phyloP scores from a whole-genome alignment of 2,113 vertebrate species.

The Engraulis encrasicolus region DNA sequence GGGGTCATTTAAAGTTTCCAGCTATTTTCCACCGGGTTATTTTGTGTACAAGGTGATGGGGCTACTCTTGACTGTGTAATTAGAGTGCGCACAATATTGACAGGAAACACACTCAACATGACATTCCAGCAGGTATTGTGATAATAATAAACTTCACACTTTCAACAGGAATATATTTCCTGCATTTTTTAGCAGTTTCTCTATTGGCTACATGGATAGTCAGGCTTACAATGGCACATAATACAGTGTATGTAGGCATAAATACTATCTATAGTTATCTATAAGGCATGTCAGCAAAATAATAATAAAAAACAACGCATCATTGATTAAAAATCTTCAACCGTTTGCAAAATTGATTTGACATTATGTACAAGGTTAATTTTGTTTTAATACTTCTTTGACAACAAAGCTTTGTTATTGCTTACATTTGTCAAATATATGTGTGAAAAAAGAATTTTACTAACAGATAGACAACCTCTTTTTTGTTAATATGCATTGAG shows the following conservation, averaged over 20 bases:
- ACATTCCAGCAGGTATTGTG: not conserved
- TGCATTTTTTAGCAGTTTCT: not conserved
- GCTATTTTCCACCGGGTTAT: constrained; percentile 49
- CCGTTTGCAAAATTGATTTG: no score
- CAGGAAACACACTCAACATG: not conserved
- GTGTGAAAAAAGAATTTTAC: no score
- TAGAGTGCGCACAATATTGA: not conserved
- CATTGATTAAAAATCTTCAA: no score
- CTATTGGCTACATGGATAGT: not conserved
- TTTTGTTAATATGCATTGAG: no score
- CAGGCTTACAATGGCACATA: not conserved
- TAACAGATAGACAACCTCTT: no score
- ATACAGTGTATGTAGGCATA: not conserved
- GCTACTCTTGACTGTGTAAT: not conserved
- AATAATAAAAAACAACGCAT: no score
- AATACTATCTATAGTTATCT: no score
- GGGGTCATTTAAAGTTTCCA: constrained; percentile 70
- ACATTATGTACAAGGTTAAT: no score
- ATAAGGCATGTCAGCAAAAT: no score
- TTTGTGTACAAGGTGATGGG: not conserved
- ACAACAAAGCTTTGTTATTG: no score
- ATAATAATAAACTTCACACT: not conserved
- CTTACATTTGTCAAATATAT: no score
- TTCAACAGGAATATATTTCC: not conserved
- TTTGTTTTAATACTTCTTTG: no score